Base-by-base conservation (phyloP, 2,888 invertebrate species). In the Trissoscelio sp. region DNA sequence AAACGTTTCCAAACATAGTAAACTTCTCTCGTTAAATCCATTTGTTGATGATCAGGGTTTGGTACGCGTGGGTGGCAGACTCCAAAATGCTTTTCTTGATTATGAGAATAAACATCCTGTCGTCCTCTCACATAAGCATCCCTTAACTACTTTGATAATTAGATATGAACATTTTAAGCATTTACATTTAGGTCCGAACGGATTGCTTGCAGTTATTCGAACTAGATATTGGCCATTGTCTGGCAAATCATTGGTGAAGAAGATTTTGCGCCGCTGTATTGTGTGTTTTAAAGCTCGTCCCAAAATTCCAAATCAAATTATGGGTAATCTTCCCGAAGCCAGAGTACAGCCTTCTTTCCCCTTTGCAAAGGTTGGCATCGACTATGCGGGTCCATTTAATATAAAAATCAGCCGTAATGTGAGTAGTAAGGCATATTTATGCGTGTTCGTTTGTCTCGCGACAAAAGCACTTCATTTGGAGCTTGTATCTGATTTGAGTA, bases 331-430 rank as follows among this genome's bases (percentile, higher is more conserved):
- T 11, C 87, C 87, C 0, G 39, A 18, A 22, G 16, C 72, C 3
- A 18, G 86, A 24, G 84, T 85, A 0, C 70, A 48, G 5, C 81
- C 83, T 14, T 20, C 75, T 6, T 57, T 51, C 0, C 78, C 86
- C 39, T 86, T 87, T 44, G 20, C 28, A 0, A 57, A 55, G 4
- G 34, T 64, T 22, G 86, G 85, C 2, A 55, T 85, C 0, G 70
- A 78, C 28, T 78, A 60, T 34, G 77, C 72, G 0, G 69, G 62
- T 0, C 66, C 73, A 20, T 37, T 67, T 51, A 16, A 39, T 16
- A 39, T 67, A 4, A 67, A 67, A 31, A 37, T 39, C 2, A 24
- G 39, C 12, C 51, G 39, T 2, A 51, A 53, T 11, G 14, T 6
- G 0, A 46, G 46, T 20, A 5, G 18, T 20, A 46, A 20, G 46